Percentiles rank a stretch among this genome's conserved stretches.
These are phyloP conservation scores for Pteronura brasiliensis DNA, from an alignment of 2,113 vertebrate species.

Conservation along the genomic window DNA sequence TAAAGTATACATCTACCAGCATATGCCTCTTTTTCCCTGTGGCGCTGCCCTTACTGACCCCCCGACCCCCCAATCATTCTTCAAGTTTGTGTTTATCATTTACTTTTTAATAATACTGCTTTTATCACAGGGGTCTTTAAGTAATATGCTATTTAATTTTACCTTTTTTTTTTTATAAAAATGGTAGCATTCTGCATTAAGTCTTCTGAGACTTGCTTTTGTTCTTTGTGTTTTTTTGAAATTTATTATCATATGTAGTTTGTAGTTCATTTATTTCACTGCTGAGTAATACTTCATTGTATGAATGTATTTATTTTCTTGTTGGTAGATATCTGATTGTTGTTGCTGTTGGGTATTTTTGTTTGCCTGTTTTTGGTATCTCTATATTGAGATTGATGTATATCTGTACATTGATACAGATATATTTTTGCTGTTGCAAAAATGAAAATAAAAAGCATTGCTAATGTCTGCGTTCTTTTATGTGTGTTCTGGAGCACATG, in stretches of 20 bases:
- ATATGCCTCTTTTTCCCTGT: background rate
- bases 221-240: background rate
- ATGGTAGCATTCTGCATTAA: background rate
- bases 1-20: accelerated
- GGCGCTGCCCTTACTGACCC: background rate
- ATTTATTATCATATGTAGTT: background rate
- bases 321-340: background rate
- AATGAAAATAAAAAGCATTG: background rate
- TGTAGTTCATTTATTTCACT: background rate
- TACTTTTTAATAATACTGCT: background rate
- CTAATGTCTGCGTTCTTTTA: background rate
- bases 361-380: background rate
- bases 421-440: background rate
- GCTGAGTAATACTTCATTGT: background rate
- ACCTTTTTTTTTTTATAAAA: background rate
- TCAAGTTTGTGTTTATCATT: background rate
- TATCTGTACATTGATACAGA: background rate
- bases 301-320: background rate
- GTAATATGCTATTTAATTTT: background rate
- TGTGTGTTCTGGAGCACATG: background rate
- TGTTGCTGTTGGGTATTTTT: background rate
- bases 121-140: background rate
- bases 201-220: background rate
- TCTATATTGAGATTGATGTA: background rate
- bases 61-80: too few relatives aligned